Base-by-base conservation (phyloP, 1,140 invertebrate species). In the Drosophila sechellia region DNA sequence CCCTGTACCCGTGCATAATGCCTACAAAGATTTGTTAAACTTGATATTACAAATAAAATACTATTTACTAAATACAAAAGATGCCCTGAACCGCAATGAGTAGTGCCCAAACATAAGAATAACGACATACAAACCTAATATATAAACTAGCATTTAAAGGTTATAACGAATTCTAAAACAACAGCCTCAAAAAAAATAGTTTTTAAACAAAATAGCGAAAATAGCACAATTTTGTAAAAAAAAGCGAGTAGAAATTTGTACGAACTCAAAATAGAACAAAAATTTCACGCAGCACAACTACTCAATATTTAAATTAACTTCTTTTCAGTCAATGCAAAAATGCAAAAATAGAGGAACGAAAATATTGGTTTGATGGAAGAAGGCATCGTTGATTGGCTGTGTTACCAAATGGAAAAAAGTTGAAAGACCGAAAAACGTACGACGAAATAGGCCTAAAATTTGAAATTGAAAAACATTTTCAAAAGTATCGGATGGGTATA, bases 1-100 rank as follows among this genome's bases (percentile, higher is more conserved):
- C 83, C 83, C 83, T 86, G 83, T 87, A 86, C 83, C 83, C 83
- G 83, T 86, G 83, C 83, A 86, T 86, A 87, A 78, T 52, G 79
- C 84, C 76, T 89, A 87, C 59, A 81, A 81, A 85, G 37, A 80
- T 77, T 83, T 79, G 83, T 86, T 78, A 69, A 89, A 55, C 46
- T 61, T 53, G 56, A 80, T 68, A 77, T 69, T 71, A 71, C 37
- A 70, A 63, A 59, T 63, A 54, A 85, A 71, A 85, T 70, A 87
- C 83, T 89, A 86, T 89, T 89, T 86, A 86, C 79, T 61, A 83
- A 89, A 79, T 57, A 83, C 55, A 87, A 77, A 77, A 72, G 65
- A 84, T 57, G 80, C 84, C 84, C 84, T 89, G 84, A 87, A 87
- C 79, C 84, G 83, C 66, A 87, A 87, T 87, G 77, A 87, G 84